Evolutionary conservation across 2,888 invertebrate species (phyloP).

Genomic region (Saturnia japonica): DNA sequence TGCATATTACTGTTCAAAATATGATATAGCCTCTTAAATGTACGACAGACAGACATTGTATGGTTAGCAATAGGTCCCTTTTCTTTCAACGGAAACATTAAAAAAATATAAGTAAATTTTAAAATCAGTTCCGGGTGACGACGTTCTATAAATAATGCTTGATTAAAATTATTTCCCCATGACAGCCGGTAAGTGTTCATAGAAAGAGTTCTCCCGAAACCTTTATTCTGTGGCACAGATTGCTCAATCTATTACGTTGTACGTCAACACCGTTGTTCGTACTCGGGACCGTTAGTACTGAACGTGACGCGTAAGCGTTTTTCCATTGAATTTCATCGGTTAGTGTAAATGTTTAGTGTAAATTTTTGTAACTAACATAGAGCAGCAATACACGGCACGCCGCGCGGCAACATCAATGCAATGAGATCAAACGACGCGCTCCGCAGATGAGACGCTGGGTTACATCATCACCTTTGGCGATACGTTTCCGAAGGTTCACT

Average conservation of each 20-base stretch:
- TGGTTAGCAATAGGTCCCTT: too few species aligned
- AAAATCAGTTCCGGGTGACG: too few species aligned
- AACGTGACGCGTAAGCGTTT: conserved; percentile 18
- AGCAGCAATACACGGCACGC: conserved; percentile 37
- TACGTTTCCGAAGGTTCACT: neutral
- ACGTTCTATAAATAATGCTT: too few species aligned
- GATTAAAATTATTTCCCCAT: neutral
- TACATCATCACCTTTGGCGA: conserved; percentile 1
- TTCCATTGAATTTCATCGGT: conserved; percentile 41
- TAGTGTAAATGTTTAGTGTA: conserved; percentile 52
- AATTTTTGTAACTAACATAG: conserved; percentile 38
- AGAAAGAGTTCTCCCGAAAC: neutral
- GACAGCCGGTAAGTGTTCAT: neutral
- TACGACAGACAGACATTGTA: too few species aligned
- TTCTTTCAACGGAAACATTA: too few species aligned
- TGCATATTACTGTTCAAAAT: too few species aligned
- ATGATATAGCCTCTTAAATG: too few species aligned
- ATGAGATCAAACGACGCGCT: conserved; percentile 18
- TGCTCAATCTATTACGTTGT: neutral
- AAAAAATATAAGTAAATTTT: too few species aligned
- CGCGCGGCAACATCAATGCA: conserved; percentile 21
- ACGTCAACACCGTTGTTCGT: neutral
- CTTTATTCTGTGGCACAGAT: neutral
- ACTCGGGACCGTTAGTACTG: neutral
- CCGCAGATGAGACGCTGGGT: conserved; percentile 8